These are phyloP conservation scores for Kuschelorhynchus macadamiae DNA, from an alignment of 2,888 invertebrate species.

Conservation along the genomic window DNA sequence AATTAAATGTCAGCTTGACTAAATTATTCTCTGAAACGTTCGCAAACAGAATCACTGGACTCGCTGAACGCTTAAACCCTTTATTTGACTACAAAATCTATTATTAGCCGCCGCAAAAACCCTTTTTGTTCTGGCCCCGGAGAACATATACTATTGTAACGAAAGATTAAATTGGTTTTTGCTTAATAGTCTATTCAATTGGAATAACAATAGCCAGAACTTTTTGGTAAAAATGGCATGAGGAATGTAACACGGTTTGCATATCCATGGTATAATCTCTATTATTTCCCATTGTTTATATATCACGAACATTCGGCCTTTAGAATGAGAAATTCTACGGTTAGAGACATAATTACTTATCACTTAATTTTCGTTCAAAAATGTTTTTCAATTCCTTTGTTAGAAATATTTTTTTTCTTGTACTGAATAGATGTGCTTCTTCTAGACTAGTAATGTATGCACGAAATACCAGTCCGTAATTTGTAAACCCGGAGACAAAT, in stretches of 20 bases:
- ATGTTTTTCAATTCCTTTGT: too few relatives aligned
- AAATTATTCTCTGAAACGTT: not conserved
- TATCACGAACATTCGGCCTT: too few relatives aligned
- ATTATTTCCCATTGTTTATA: too few relatives aligned
- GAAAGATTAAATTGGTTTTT: slow-evolving; percentile 14
- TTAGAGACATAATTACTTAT: too few relatives aligned
- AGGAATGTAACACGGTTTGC: not conserved
- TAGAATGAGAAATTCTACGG: too few relatives aligned
- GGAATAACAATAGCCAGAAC: not conserved
- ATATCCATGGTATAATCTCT: too few relatives aligned
- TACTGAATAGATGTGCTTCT: too few relatives aligned
- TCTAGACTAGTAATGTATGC: too few relatives aligned
- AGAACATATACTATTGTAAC: not conserved
- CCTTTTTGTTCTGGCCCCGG: slow-evolving; percentile 1
- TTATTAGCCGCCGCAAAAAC: slow-evolving; percentile 1
- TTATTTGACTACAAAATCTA: slow-evolving; percentile 18
- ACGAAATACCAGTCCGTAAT: too few relatives aligned
- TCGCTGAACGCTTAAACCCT: slow-evolving; percentile 1
- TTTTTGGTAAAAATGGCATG: not conserved
- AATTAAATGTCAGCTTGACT: slow-evolving; percentile 1
- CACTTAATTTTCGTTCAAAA: too few relatives aligned
- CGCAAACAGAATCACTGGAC: not conserved
- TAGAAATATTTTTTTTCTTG: not conserved
- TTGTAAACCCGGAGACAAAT: too few relatives aligned
- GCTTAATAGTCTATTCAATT: not conserved